Conservation (phyloP, 1,140 invertebrate genomes). For the Megalopta genalis region DNA sequence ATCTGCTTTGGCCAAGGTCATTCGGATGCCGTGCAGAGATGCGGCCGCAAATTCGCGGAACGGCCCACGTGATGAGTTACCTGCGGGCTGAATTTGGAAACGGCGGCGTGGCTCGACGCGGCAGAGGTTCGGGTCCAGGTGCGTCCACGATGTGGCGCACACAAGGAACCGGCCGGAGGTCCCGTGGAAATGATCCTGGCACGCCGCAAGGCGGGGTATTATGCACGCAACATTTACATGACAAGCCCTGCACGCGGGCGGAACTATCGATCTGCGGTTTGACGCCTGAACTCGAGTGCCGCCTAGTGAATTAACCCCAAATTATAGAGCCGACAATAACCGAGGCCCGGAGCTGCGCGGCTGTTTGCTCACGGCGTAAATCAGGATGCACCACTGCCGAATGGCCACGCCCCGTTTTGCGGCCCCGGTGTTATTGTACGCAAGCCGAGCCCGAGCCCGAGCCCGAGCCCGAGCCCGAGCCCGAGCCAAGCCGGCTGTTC, state of each 20-base stretch:
- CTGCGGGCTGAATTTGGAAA: conserved; percentile 35
- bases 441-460: too few relatives aligned
- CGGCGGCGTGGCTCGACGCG: background rate
- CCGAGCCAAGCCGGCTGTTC: background rate
- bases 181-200: conserved; percentile 58
- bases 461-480: too few relatives aligned
- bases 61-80: background rate
- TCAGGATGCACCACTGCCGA: conserved; percentile 67
- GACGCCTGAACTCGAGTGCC: conserved; percentile 75
- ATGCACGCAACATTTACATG: conserved; percentile 75
- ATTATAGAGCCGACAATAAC: conserved; percentile 79
- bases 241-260: conserved; percentile 71
- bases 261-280: conserved; percentile 79
- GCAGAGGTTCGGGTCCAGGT: conserved; percentile 34
- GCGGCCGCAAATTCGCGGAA: background rate
- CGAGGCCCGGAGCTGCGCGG: conserved; percentile 51
- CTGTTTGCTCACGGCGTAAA: conserved; percentile 75
- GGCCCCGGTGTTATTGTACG: conserved; percentile 24
- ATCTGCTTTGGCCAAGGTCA: background rate
- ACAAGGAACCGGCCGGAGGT: conserved; percentile 22
- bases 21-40: background rate
- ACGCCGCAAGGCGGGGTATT: conserved; percentile 62
- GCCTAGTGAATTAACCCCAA: conserved; percentile 79
- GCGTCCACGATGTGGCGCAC: conserved; percentile 14
- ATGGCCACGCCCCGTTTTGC: conserved; percentile 64